Evolutionary conservation across 2,888 invertebrate species (phyloP).

Genomic region (Drymonia ruficornis): DNA sequence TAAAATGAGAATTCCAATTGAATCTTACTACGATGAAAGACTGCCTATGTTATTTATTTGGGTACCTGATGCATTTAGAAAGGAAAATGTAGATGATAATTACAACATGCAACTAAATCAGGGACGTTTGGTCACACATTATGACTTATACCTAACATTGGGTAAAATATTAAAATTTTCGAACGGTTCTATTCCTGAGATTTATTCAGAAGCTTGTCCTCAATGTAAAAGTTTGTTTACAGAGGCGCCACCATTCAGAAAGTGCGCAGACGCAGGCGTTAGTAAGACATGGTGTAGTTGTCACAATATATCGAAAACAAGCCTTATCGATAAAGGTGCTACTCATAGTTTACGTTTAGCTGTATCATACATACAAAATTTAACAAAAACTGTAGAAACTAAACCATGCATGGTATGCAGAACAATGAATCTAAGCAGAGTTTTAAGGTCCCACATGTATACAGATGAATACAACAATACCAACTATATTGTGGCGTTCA

Average conservation of each 20-base stretch:
- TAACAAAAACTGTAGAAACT: conserved; percentile 46
- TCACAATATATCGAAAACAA: conserved; percentile 62
- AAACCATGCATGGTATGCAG: conserved; percentile 72
- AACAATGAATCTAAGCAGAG: conserved; percentile 71
- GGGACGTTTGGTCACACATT: conserved; percentile 89
- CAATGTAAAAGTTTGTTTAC: conserved; percentile 86
- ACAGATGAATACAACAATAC: conserved; percentile 53
- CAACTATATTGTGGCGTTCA: conserved; percentile 86
- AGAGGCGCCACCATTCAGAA: conserved; percentile 82
- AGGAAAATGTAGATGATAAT: conserved; percentile 81
- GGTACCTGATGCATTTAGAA: conserved; percentile 86
- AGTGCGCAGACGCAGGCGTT: conserved; percentile 87
- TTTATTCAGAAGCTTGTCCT: conserved; percentile 83
- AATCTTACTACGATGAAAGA: conserved; percentile 92
- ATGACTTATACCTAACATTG: conserved; percentile 89
- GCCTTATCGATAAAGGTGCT: conserved; percentile 63
- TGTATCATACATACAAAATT: conserved; percentile 52
- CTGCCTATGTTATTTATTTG: conserved; percentile 90
- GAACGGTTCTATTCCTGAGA: conserved; percentile 40
- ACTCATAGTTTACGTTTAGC: conserved; percentile 71
- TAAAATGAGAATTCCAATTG: conserved; percentile 85
- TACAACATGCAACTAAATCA: conserved; percentile 86
- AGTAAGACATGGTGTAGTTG: conserved; percentile 91
- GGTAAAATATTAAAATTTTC: conserved; percentile 84
- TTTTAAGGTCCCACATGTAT: conserved; percentile 73